Evolutionary conservation across 2,113 vertebrate species (phyloP), one percentile per base, ranked within the genome.

Genomic region (Lasiurus cinereus): DNA sequence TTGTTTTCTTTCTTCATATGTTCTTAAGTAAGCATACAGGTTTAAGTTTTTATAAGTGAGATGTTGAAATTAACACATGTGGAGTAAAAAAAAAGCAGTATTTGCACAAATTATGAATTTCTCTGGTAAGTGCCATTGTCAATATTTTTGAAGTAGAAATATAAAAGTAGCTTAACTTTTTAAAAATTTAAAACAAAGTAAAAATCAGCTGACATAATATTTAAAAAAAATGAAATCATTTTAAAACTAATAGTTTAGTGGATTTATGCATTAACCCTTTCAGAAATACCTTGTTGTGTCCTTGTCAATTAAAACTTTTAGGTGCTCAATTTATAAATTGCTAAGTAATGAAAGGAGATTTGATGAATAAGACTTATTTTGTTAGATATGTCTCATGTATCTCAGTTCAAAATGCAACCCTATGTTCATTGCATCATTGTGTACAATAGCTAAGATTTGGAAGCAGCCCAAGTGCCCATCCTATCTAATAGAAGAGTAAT

Each of bases 11-110:
- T 56, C n/a, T 48, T 39, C 84, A 84, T 56, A 78, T 66, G 4
- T 4, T 33, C 79, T 43, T 74, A 74, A 43, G 33, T 74, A 79
- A 52, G 21, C 18, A 62, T 62, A 21, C 10, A 2, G 14, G 14
- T n/a, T 84, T 91, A 56, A 59, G 15, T 91, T 90, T 48, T 83
- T 54, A 74, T 87, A 91, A 43, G 13, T 15, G 69, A 91, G 13
- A 50, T 79, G 6, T 11, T 88, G 15, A 88, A 79, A 84, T 69
- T 69, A 89, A n/a, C 70, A 82, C 36, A 70, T 77, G 16, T 43
- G 13, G 21, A 48, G 15, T 19, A 83, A 50, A 94, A 92, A 64
- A 92, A 64, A 29, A 16, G 6, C 18, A 83, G 8, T 6, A 43
- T 50, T 90, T 87, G 13, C 10, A 89, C 21, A 76, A n/a, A 79